Base-by-base conservation (phyloP, 2,888 invertebrate genomes). In the Polydrusus cervinus region DNA sequence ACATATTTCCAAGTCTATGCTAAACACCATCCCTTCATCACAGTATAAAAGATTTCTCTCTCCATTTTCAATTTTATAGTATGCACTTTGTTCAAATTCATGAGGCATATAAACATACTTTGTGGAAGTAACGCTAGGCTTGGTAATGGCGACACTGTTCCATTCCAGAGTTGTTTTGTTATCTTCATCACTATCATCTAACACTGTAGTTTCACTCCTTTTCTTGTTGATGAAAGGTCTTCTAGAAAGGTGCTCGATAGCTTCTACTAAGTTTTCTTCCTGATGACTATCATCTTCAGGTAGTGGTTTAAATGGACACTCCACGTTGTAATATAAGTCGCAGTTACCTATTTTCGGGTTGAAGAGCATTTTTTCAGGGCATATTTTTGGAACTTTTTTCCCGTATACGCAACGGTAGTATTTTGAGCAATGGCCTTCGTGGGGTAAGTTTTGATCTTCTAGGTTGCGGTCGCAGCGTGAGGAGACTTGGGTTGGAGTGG, bases 391-490 rank as follows among this genome's bases (percentile, higher is more conserved):
- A n/a, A 82, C 78, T 74, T 79, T 79, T 62, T 30, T 64, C 7
- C 82, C 81, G 61, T 81, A 80, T 18, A 80, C 78, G 71, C 83
- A 83, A 16, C 81, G 73, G 66, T 80, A 83, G 55, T 81, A 83
- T 38, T 72, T 66, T 7, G 78, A 67, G 74, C 84, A 84, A 25
- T 80, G 75, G 1, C 69, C 61, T 73, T 79, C 79, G 72, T 83
- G 81, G 16, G 82, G 80, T 8, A 81, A 45, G 40, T 78, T 79
- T 65, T 77, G 76, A 47, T 79, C 78, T 70, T 80, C 80, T 10
- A 67, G 18, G 43, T 25, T 47, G 53, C 45, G 30, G 14, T 67
- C 53, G 51, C 77, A 70, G 11, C 18, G 60, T 6, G 3, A 0
- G 10, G 53, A 34, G 16, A 34, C 38, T 55, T 38, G 73, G 13